phyloP scores from a whole-genome alignment of 2,113 vertebrate species.

The Tichodroma muraria region DNA sequence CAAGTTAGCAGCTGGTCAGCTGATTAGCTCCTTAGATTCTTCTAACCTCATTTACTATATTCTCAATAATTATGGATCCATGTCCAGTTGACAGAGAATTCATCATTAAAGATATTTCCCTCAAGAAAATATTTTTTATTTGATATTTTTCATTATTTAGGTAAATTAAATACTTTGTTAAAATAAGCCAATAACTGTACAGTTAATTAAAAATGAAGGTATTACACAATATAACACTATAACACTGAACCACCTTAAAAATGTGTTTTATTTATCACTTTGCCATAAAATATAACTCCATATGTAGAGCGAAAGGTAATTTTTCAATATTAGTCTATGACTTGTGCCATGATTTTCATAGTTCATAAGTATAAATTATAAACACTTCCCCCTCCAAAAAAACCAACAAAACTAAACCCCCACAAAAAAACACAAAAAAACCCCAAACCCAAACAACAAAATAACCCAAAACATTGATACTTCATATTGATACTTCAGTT shows the following conservation, averaged over 20 bases:
- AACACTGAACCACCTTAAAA: neutral
- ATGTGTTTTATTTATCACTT: neutral
- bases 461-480: neutral
- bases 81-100: neutral
- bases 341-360: neutral
- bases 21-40: neutral
- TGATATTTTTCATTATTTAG: neutral
- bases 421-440: neutral
- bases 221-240: neutral
- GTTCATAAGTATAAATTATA: neutral
- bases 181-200: neutral
- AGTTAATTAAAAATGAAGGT: neutral
- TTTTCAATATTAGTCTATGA: neutral
- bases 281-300: neutral
- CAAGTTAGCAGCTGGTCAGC: neutral
- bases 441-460: neutral
- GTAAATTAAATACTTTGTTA: neutral
- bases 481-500: neutral
- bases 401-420: neutral
- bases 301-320: neutral
- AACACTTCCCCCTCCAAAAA: neutral
- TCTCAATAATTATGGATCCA: neutral
- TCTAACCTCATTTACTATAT: neutral
- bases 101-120: neutral
- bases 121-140: neutral